These are phyloP conservation scores for Larimichthys polyactis DNA, from an alignment of 2,113 vertebrate species.

Conservation along the genomic window DNA sequence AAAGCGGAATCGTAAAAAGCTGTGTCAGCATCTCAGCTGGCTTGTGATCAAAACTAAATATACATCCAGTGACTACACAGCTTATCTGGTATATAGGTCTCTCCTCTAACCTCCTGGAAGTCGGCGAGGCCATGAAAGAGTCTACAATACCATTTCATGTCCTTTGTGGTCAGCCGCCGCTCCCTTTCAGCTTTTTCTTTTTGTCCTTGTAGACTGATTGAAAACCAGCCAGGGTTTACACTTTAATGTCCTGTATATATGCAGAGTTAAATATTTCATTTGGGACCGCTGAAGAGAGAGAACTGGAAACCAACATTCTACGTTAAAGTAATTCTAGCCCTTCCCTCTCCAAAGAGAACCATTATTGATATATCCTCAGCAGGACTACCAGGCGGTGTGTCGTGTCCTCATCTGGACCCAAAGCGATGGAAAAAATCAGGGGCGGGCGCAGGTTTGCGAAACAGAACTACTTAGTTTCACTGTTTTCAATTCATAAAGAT, in stretches of 20 bases:
- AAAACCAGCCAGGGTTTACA: constrained; percentile 40
- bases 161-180: background rate
- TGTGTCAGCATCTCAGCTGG: background rate
- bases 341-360: background rate
- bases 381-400: background rate
- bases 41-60: background rate
- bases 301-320: constrained; percentile 37
- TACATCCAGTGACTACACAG: background rate
- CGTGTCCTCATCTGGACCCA: background rate
- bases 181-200: constrained; percentile 13
- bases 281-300: constrained; percentile 29
- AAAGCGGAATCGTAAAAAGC: background rate
- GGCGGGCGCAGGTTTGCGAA: background rate
- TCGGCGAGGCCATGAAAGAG: background rate
- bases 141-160: background rate
- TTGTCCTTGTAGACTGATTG: constrained; percentile 51
- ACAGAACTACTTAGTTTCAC: background rate
- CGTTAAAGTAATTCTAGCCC: background rate
- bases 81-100: background rate
- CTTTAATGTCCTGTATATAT: constrained; percentile 72
- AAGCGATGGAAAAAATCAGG: background rate
- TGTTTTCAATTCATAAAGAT: background rate
- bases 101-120: background rate
- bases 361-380: constrained; percentile 21
- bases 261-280: constrained; percentile 74